Percentiles rank a stretch among this genome's conserved stretches.
Evolutionary conservation across 2,888 invertebrate species (phyloP).

Genomic region (Calameuta filiformis): DNA sequence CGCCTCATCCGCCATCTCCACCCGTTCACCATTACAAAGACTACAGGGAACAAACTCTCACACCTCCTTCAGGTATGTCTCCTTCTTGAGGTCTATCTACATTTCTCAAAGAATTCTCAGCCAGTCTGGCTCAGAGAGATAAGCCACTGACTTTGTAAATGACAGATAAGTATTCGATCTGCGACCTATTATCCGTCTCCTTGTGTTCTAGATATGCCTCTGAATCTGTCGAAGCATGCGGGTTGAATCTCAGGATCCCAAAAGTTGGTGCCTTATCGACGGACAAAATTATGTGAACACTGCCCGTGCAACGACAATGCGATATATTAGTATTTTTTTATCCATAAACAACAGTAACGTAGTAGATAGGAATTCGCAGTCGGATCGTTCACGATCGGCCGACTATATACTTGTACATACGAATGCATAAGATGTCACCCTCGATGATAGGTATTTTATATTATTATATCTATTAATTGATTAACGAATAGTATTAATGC

Average conservation of each 20-base stretch:
- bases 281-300: conserved; percentile 58
- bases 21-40: conserved; percentile 64
- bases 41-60: conserved; percentile 64
- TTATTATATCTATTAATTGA: conserved; percentile 47
- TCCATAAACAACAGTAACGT: conserved; percentile 55
- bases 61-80: conserved; percentile 61
- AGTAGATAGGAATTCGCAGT: conserved; percentile 51
- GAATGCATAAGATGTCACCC: conserved; percentile 51
- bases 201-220: conserved; percentile 82
- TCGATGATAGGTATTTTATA: conserved; percentile 54
- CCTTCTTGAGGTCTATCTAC: neutral
- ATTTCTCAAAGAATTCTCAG: neutral
- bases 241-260: conserved; percentile 68
- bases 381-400: conserved; percentile 43
- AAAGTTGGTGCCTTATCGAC: conserved; percentile 48
- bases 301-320: conserved; percentile 66
- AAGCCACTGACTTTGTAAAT: neutral
- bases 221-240: conserved; percentile 89
- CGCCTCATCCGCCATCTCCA: conserved; percentile 61
- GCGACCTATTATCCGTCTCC: neutral
- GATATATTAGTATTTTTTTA: conserved; percentile 65
- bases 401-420: conserved; percentile 58
- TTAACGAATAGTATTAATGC: conserved; percentile 52
- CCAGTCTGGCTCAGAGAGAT: neutral
- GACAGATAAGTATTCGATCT: neutral